phyloP scores from a whole-genome alignment of 2,888 invertebrate species.

The Elysia crispata region DNA sequence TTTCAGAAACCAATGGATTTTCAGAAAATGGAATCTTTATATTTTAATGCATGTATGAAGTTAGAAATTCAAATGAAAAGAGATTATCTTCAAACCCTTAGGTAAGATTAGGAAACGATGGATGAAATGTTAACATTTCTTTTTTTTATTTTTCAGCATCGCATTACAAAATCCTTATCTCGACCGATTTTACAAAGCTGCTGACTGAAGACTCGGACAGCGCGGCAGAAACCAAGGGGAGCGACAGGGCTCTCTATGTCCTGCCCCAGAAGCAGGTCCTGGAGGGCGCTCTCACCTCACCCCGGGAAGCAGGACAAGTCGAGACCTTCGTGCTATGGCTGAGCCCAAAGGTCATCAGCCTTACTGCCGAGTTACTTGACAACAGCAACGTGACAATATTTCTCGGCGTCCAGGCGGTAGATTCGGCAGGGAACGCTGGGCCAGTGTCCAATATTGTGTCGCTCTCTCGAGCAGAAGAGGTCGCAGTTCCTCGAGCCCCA shows the following conservation, averaged over 20 bases:
- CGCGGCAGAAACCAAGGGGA: neutral
- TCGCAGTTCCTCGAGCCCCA: slow-evolving; percentile 45
- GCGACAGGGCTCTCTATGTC: neutral
- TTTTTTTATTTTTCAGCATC: slow-evolving; percentile 45
- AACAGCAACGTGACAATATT: slow-evolving; percentile 48
- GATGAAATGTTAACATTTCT: too few species aligned
- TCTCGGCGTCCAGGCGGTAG: slow-evolving; percentile 52
- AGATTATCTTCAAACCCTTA: too few species aligned
- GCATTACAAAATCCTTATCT: slow-evolving; percentile 47
- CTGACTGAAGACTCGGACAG: slow-evolving; percentile 11
- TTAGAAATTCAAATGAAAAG: too few species aligned
- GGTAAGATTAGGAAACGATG: neutral
- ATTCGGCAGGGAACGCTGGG: slow-evolving; percentile 52
- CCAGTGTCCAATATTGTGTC: slow-evolving; percentile 56
- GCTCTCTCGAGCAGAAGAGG: slow-evolving; percentile 50
- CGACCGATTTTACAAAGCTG: slow-evolving; percentile 44
- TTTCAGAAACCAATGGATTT: too few species aligned
- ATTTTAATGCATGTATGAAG: too few species aligned
- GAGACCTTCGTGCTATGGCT: slow-evolving; percentile 29
- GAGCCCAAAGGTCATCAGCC: too few species aligned
- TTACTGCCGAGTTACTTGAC: too few species aligned
- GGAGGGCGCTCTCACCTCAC: slow-evolving; percentile 23
- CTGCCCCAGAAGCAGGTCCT: slow-evolving; percentile 16
- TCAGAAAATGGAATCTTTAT: too few species aligned
- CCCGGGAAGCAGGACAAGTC: slow-evolving; percentile 38